Base-by-base conservation (phyloP, 2,113 vertebrate species). In the Athene cunicularia region DNA sequence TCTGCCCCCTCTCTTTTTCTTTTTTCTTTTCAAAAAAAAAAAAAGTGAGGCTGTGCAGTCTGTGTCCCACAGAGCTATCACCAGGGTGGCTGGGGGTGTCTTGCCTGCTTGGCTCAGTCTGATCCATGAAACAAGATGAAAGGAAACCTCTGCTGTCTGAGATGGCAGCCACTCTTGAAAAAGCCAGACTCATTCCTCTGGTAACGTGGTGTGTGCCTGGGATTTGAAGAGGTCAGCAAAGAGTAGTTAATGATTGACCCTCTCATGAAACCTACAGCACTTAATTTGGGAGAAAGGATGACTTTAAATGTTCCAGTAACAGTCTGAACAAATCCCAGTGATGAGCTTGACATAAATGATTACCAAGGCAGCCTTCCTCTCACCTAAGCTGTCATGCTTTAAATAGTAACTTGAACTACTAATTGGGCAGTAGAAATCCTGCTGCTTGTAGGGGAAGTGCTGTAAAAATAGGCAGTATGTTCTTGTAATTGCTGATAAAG, bases 241-340 rank as follows among this genome's bases (percentile, higher is more conserved):
- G 94, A 95, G 83, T 17, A 91, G 97, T 97, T 97, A 97, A 95
- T 96, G 81, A 97, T 96, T 95, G 96, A 97, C 94, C 94, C 89
- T 95, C 20, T 33, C 8, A 10, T 59, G 62, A 84, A 96, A 89
- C 68, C 59, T 62, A 5, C 60, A 59, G 70, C 53, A 28, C 66
- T 93, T 96, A 30, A 79, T 96, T 95, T 94, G 84, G 73, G 77
- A 94, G 89, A 79, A 90, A 81, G 66, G 64, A 92, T 95, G 94
- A 37, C 94, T 97, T 96, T 77, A 77, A 93, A 73, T 70, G 90
- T 68, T 95, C 88, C 81, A 59, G 49, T 32, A 73, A 83, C 43
- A 82, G 66, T 76, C 91, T 58, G 93, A 96, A 92, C 92, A 94
- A 96, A 97, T 96, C 91, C 89, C 90, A 73, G 92, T 2, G 8